Base-by-base conservation (phyloP, 1,140 invertebrate genomes). In the Pseudobourletiella spinata region DNA sequence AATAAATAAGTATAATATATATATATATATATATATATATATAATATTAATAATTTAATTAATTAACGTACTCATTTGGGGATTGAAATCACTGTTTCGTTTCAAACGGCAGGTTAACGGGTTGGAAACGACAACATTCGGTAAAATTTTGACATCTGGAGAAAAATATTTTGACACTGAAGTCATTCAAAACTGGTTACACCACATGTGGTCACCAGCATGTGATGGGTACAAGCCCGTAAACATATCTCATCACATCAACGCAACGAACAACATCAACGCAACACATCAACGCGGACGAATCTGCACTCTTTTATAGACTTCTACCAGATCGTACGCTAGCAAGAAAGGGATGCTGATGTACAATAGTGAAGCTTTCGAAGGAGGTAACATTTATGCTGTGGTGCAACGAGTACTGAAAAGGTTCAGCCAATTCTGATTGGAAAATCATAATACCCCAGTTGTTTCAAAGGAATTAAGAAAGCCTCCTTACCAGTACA, bases 331-430 rank as follows among this genome's bases (percentile, higher is more conserved):
- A 70, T n/a, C 61, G 67, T 59, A 69, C 70, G 4, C 42, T 71
- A 18, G 20, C 29, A 14, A 57, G 61, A 11, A 73, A 72, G 57
- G 54, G 57, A 24, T 64, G 70, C 24, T 46, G 26, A 24, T 72
- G 67, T 28, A 22, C 70, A 59, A 72, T 75, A 50, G 75, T 75
- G 4, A 79, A 80, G 68, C 51, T 71, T 25, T 74, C 68, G n/a
- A 79, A 79, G 73, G 72, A 76, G 44, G 59, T 79, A 14, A 79
- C 76, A 30, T 65, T 78, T 52, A 64, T 79, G 48, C 61, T 79
- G 22, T 71, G 65, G 50, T 60, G 74, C 74, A 70, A 66, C 64
- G 20, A 75, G 77, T 6, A 73, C 71, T 28, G 73, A 79, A 59
- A 79, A 79, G 72, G 60, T 76, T 8, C 73, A 73, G 51, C 73